Conservation (phyloP, 2,113 vertebrate genomes). For the Erpornis zantholeuca region DNA sequence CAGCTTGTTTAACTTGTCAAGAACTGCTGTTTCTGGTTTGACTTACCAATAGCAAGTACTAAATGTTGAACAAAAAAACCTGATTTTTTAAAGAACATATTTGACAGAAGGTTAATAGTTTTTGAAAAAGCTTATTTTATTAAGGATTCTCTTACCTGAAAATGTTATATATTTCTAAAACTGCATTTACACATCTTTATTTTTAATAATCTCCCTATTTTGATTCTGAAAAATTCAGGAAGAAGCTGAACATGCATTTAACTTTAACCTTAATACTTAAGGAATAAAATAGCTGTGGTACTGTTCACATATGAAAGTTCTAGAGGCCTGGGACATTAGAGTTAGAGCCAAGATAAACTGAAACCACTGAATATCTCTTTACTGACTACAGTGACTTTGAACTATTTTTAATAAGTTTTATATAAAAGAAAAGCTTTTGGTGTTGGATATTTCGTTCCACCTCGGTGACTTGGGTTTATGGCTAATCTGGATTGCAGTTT, state of each 20-base stretch:
- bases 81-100: neutral
- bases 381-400: neutral
- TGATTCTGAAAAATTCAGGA: neutral
- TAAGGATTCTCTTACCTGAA: neutral
- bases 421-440: neutral
- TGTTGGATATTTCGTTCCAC: neutral
- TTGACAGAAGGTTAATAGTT: neutral
- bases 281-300: neutral
- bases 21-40: neutral
- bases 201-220: neutral
- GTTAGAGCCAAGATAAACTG: neutral
- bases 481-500: neutral
- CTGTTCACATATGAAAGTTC: neutral
- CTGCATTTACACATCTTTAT: neutral
- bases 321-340: neutral
- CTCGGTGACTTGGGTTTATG: neutral
- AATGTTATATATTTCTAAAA: neutral
- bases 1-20: neutral
- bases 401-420: neutral
- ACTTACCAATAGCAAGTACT: neutral
- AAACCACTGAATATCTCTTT: neutral
- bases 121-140: neutral
- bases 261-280: neutral
- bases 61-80: neutral
- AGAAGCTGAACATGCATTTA: neutral